phyloP scores from a whole-genome alignment of 2,888 invertebrate genomes.

The Pristionchus mayeri region DNA sequence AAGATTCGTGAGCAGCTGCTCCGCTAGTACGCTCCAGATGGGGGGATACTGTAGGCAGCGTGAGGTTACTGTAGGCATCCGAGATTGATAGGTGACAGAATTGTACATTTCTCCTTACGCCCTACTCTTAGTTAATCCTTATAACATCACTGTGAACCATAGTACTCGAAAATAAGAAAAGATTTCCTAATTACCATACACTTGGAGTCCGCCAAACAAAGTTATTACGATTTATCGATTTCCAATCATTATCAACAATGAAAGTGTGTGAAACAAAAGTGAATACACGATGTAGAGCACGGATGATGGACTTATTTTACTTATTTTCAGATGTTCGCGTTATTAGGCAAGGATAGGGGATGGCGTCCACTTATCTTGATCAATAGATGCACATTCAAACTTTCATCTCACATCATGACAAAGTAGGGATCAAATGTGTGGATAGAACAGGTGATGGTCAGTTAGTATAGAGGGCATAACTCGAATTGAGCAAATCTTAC shows the following conservation, averaged over 20 bases:
- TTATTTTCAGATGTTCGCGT: neutral
- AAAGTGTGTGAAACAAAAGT: slow-evolving; percentile 16
- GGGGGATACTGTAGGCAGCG: too few relatives aligned
- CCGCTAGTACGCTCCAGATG: too few relatives aligned
- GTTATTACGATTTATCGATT: slow-evolving; percentile 31
- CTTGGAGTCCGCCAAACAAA: too few relatives aligned
- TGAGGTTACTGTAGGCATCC: too few relatives aligned
- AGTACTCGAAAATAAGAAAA: neutral
- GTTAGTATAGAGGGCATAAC: slow-evolving; percentile 27
- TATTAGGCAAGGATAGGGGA: slow-evolving; percentile 32
- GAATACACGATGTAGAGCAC: slow-evolving; percentile 36
- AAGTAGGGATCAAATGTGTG: neutral
- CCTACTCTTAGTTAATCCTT: neutral
- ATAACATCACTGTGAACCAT: neutral
- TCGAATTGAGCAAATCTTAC: slow-evolving; percentile 44
- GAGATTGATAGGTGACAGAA: too few relatives aligned
- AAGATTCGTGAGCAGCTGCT: too few relatives aligned
- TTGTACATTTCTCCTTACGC: too few relatives aligned
- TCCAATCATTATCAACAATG: slow-evolving; percentile 13
- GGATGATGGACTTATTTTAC: slow-evolving; percentile 2
- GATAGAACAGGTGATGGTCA: slow-evolving; percentile 19
- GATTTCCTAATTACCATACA: too few relatives aligned
- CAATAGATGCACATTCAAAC: slow-evolving; percentile 31
- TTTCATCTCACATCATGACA: slow-evolving; percentile 28
- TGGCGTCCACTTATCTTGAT: neutral